These are phyloP conservation scores for Eupsilia transversa DNA, from an alignment of 2,888 invertebrate species.

Conservation along the genomic window DNA sequence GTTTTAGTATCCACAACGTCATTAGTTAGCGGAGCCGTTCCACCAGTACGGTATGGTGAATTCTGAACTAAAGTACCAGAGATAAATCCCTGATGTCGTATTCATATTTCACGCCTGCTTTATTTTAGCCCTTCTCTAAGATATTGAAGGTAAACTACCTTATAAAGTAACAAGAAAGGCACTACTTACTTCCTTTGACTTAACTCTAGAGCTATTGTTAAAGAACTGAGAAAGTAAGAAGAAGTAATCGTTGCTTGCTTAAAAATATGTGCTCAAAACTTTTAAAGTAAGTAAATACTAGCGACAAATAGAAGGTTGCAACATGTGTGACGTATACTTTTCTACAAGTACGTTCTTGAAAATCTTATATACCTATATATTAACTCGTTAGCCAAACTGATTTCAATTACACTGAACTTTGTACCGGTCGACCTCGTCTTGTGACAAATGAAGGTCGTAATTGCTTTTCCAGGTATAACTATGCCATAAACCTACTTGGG, in stretches of 20 bases:
- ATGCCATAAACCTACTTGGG: constrained; percentile 60
- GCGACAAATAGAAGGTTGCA: constrained; percentile 24
- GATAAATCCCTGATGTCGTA: constrained; percentile 33
- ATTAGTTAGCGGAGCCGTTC: constrained; percentile 45
- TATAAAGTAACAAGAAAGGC: constrained; percentile 26
- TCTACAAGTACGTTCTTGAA: constrained; percentile 6
- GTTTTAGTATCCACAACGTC: constrained; percentile 45
- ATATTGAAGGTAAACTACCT: constrained; percentile 30
- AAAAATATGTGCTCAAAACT: constrained; percentile 46
- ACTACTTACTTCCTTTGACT: constrained; percentile 9
- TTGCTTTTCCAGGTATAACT: constrained; percentile 61
- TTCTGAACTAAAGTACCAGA: constrained; percentile 32
- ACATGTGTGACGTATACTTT: constrained; percentile 43
- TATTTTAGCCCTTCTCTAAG: constrained; percentile 24
- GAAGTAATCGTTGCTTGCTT: constrained; percentile 1
- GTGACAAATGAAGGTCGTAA: constrained; percentile 57
- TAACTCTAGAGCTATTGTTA: constrained; percentile 7
- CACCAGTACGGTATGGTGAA: constrained; percentile 25
- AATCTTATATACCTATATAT: constrained; percentile 11
- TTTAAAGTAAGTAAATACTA: constrained; percentile 7
- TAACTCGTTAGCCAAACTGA: constrained; percentile 47
- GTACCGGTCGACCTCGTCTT: constrained; percentile 41
- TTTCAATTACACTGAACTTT: constrained; percentile 51
- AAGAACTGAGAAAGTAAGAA: background rate
- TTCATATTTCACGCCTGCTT: constrained; percentile 33